phyloP scores from a whole-genome alignment of 2,797 vertebrate genomes.

The Arctocebus calabarensis region DNA sequence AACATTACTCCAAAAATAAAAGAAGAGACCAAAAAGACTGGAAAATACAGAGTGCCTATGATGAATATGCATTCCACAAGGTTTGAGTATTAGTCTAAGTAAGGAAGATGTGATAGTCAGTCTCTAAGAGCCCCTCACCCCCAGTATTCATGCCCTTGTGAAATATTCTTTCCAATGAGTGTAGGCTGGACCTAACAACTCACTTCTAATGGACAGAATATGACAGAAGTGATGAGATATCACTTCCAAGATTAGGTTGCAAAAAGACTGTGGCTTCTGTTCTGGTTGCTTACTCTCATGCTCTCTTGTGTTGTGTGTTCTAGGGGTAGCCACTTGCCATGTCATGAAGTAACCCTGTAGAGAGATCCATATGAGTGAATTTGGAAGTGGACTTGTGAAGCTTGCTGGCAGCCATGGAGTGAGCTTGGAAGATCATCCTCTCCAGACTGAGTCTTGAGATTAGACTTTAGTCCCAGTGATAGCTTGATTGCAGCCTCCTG shows the following conservation, averaged over 20 bases:
- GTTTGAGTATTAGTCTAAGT: not conserved
- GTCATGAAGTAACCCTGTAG: not conserved
- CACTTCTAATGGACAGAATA: slow-evolving; percentile 17
- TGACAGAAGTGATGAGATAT: not conserved
- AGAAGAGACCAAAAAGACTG: not conserved
- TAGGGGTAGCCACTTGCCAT: not conserved
- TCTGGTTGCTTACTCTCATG: slow-evolving; percentile 5
- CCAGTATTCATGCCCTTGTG: not conserved
- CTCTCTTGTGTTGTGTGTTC: not conserved
- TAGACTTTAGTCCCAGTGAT: not conserved
- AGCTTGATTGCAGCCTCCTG: not conserved
- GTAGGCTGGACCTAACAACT: not conserved
- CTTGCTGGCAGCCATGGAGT: not conserved
- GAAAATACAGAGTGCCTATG: not conserved
- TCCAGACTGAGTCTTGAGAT: not conserved
- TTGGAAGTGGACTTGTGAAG: not conserved
- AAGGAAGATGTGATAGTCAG: not conserved
- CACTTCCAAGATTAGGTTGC: slow-evolving; percentile 17
- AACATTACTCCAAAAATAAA: slow-evolving; percentile 1
- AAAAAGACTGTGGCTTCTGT: slow-evolving; percentile 29
- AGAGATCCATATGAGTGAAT: not conserved
- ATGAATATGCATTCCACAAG: not conserved
- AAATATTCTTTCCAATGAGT: not conserved
- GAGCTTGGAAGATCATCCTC: not conserved
- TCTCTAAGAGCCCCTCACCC: not conserved